Percentiles rank a stretch among this genome's conserved stretches.
phyloP scores from a whole-genome alignment of 2,113 vertebrate species.

The Cyprinus carpio region DNA sequence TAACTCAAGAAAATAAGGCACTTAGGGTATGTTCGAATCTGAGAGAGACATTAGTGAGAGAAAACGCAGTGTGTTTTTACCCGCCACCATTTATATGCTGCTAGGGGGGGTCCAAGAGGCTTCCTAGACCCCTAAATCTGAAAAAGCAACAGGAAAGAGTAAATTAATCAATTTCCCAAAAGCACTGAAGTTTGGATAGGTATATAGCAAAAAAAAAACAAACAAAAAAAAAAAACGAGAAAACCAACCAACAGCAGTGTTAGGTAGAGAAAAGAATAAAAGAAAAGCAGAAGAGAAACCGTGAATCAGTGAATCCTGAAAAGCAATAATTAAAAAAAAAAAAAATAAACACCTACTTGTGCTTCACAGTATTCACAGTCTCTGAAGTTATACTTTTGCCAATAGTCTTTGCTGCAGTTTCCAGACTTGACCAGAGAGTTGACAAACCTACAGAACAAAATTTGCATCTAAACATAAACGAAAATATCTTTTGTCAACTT shows the following conservation, averaged over 20 bases:
- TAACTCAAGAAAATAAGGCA: conserved; percentile 17
- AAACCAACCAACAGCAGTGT: conserved; percentile 37
- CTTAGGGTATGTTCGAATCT: background rate
- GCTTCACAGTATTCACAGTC: conserved; percentile 86
- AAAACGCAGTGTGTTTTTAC: conserved; percentile 42
- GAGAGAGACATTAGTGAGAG: conserved; percentile 49
- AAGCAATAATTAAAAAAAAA: background rate
- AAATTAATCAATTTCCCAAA: conserved; percentile 57
- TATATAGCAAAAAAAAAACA: too few species aligned
- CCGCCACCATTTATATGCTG: conserved; percentile 63
- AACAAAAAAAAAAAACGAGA: too few species aligned
- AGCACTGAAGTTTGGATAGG: background rate
- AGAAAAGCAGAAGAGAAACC: background rate
- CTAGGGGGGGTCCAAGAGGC: conserved; percentile 65
- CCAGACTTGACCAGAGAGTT: conserved; percentile 91
- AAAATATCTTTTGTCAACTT: background rate
- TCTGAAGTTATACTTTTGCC: conserved; percentile 87
- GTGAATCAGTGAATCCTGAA: background rate
- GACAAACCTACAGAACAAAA: conserved; percentile 80
- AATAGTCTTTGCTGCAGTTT: conserved; percentile 87
- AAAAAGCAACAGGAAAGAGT: conserved; percentile 60
- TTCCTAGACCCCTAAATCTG: conserved; percentile 77
- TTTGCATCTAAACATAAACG: background rate
- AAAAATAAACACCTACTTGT: conserved; percentile 84
- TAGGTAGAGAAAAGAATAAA: background rate